These are phyloP conservation scores for Paraescarpia echinospica DNA, from an alignment of 1,140 invertebrate species.

Conservation along the genomic window DNA sequence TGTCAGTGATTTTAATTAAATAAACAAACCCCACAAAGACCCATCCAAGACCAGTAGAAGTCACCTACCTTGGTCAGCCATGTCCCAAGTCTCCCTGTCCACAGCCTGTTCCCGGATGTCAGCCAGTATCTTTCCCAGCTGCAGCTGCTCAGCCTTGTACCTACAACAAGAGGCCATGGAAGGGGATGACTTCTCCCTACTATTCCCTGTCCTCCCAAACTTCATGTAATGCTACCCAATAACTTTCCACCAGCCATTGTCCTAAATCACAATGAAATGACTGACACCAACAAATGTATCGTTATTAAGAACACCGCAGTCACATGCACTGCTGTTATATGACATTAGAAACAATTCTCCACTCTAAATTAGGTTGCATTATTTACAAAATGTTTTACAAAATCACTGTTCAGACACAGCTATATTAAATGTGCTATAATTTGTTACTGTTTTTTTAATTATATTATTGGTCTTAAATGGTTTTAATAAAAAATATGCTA, in stretches of 20 bases:
- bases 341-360: background rate
- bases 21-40: background rate
- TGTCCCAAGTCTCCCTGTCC: slow-evolving; percentile 49
- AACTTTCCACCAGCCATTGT: background rate
- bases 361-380: background rate
- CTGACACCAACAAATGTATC: too few relatives aligned
- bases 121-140: slow-evolving; percentile 41
- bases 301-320: too few relatives aligned
- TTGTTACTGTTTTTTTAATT: too few relatives aligned
- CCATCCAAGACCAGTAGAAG: background rate
- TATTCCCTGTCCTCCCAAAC: background rate
- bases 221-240: background rate
- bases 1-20: background rate
- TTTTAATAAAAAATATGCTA: too few relatives aligned
- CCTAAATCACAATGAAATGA: background rate
- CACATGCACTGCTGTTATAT: too few relatives aligned
- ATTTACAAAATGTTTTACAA: background rate
- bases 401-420: background rate
- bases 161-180: slow-evolving; percentile 26
- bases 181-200: background rate
- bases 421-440: too few relatives aligned
- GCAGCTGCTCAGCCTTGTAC: slow-evolving; percentile 32
- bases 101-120: slow-evolving; percentile 45
- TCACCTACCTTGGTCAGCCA: slow-evolving; percentile 50
- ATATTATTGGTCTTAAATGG: too few relatives aligned